A percentile compares a stretch with the other conserved stretches of the same genome.
Conservation (phyloP, 2,113 vertebrate species). For the Miniopterus natalensis region DNA sequence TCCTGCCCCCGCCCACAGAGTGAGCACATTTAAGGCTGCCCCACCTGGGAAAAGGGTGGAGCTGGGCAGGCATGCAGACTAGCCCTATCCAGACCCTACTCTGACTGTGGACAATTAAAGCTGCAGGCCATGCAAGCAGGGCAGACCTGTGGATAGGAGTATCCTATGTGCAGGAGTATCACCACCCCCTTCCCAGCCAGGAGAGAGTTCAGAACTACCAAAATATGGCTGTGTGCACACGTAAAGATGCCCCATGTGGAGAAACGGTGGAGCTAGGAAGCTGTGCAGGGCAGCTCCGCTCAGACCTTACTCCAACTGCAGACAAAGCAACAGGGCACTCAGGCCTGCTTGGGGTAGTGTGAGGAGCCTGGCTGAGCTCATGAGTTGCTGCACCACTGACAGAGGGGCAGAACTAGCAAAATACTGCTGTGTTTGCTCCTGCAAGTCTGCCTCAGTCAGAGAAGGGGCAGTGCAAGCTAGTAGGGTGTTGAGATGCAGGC, state of each 20-base stretch:
- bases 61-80: background rate
- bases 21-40: background rate
- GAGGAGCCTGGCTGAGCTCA: background rate
- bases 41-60: background rate
- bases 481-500: background rate
- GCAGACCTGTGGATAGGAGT: background rate
- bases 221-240: background rate
- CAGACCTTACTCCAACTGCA: background rate
- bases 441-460: background rate
- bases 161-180: background rate
- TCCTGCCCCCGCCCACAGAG: background rate
- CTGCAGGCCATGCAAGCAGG: background rate
- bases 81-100: background rate
- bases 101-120: background rate
- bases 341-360: background rate
- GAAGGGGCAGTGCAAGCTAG: background rate
- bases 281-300: background rate
- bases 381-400: background rate
- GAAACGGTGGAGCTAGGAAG: background rate
- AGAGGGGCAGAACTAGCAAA: background rate
- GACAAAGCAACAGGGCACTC: background rate
- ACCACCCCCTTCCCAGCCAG: background rate
- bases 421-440: background rate
- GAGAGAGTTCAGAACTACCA: background rate
- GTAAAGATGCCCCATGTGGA: background rate